Evolutionary conservation across 2,797 vertebrate species (phyloP).

Genomic region (Scleropages formosus): DNA sequence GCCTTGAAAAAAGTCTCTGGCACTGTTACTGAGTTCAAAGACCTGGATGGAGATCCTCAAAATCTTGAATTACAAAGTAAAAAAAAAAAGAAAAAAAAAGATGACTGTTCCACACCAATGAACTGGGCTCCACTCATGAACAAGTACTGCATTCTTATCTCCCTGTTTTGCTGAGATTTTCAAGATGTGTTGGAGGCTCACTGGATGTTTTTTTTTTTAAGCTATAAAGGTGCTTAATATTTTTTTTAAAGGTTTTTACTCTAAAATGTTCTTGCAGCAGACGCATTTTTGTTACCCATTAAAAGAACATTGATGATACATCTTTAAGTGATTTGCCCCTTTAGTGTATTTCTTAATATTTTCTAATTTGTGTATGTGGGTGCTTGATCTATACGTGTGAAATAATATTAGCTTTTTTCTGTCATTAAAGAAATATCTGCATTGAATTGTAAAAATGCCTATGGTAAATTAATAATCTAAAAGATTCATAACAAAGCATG

Average conservation of each 20-base stretch:
- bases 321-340: too few relatives aligned
- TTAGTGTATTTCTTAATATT: too few relatives aligned
- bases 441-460: too few relatives aligned
- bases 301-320: background rate
- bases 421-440: too few relatives aligned
- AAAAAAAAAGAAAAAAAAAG: background rate
- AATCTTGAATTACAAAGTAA: slow-evolving; percentile 6
- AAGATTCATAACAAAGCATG: background rate
- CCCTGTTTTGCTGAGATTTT: slow-evolving; percentile 9
- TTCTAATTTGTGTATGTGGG: too few relatives aligned
- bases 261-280: background rate
- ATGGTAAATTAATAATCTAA: too few relatives aligned
- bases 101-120: background rate
- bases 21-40: slow-evolving; percentile 3
- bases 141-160: background rate
- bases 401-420: too few relatives aligned
- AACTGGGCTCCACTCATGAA: background rate
- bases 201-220: background rate
- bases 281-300: background rate
- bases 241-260: background rate
- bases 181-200: background rate
- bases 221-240: background rate
- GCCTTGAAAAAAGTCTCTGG: slow-evolving; percentile 47
- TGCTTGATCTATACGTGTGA: too few relatives aligned
- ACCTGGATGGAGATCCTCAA: background rate